These are phyloP conservation scores for Polietes domitor DNA, from an alignment of 2,888 invertebrate genomes.

Conservation along the genomic window DNA sequence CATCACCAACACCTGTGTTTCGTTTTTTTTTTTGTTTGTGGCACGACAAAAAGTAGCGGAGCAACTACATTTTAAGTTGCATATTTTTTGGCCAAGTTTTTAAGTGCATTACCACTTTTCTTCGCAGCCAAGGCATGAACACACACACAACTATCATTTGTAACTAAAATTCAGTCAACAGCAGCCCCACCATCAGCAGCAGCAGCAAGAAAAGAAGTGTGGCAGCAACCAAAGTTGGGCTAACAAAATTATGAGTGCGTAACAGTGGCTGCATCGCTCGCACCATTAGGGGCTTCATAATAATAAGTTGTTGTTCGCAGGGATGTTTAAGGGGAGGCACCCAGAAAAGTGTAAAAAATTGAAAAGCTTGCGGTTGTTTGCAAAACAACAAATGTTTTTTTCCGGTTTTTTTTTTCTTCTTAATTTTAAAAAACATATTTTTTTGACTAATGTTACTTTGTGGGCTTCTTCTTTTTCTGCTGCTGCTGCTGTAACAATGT, in stretches of 20 bases:
- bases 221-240: neutral
- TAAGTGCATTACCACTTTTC: conserved; percentile 48
- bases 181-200: too few species aligned
- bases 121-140: too few species aligned
- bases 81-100: neutral
- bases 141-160: neutral
- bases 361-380: conserved; percentile 2
- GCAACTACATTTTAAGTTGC: neutral
- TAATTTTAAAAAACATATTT: neutral
- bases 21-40: too few species aligned
- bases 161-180: neutral
- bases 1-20: conserved; percentile 61
- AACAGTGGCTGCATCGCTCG: neutral
- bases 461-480: neutral
- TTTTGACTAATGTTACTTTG: neutral
- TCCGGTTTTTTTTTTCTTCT: neutral
- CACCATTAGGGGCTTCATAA: too few species aligned
- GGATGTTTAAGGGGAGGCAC: too few species aligned
- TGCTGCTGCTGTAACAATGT: neutral
- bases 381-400: conserved; percentile 20
- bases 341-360: neutral
- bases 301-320: too few species aligned
- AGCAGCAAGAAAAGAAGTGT: too few species aligned
- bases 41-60: neutral
- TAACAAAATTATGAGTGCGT: neutral